These are phyloP conservation scores for Antitype chi DNA, from an alignment of 2,888 invertebrate genomes.

Conservation along the genomic window DNA sequence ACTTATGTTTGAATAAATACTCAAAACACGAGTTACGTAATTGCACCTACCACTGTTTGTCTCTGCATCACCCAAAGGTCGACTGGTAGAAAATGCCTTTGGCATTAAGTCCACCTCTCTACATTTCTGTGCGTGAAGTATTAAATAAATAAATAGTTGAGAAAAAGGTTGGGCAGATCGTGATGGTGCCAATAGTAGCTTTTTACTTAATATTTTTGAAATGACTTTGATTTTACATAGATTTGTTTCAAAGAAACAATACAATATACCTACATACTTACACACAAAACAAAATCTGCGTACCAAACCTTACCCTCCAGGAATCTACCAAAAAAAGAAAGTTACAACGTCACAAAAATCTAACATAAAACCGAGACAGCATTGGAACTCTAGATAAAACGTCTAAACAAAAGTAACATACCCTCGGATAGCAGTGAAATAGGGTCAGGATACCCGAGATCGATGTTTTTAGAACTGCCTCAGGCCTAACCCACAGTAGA, in stretches of 20 bases:
- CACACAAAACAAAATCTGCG: slow-evolving; percentile 9
- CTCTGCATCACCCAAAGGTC: no score
- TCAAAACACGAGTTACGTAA: no score
- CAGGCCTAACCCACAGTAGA: slow-evolving; percentile 2
- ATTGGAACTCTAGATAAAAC: slow-evolving; percentile 41
- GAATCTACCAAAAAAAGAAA: slow-evolving; percentile 1
- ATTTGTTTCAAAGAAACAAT: neutral
- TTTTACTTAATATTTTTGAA: neutral
- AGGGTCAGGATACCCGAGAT: slow-evolving; percentile 39
- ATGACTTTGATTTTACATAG: no score
- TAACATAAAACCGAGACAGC: slow-evolving; percentile 30
- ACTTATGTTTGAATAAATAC: no score
- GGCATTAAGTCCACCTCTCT: no score
- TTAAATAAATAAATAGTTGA: no score
- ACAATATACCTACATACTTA: neutral
- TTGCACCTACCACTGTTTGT: no score
- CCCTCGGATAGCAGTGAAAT: slow-evolving; percentile 23
- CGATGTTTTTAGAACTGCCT: slow-evolving; percentile 53
- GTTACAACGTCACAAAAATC: slow-evolving; percentile 3
- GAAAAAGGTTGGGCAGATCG: no score
- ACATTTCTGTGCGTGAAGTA: no score
- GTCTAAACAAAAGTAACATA: slow-evolving; percentile 47
- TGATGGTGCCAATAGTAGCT: neutral
- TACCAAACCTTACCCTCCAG: slow-evolving; percentile 6
- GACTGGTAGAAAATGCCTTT: no score